Evolutionary conservation across 2,113 vertebrate genomes (phyloP).

Genomic region (Petroica traversi): DNA sequence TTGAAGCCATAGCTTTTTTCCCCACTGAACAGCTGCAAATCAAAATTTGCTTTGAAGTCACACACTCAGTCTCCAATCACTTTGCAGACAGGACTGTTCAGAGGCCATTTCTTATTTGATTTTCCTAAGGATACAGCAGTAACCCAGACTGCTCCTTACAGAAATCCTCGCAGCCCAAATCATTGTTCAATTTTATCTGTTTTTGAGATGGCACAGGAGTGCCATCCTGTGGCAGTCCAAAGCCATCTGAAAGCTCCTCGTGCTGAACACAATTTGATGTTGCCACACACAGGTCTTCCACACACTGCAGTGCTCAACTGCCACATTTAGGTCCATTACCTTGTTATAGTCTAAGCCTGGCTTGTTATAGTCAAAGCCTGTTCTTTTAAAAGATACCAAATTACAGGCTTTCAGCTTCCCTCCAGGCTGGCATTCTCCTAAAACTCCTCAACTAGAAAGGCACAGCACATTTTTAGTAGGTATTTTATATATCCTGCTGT

Average conservation of each 20-base stretch:
- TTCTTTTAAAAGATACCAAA: neutral
- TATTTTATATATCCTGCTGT: neutral
- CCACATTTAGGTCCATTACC: neutral
- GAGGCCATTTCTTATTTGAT: neutral
- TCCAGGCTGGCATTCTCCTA: neutral
- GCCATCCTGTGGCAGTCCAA: conserved; percentile 43
- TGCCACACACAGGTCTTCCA: neutral
- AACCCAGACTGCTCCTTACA: neutral
- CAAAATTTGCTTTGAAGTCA: neutral
- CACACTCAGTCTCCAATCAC: neutral
- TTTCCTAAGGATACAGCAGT: neutral
- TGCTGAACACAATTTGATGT: accelerated
- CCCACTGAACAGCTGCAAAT: neutral
- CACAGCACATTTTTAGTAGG: neutral
- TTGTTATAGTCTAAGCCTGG: neutral
- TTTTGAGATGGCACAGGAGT: neutral
- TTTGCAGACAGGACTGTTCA: neutral
- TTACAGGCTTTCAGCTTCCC: neutral
- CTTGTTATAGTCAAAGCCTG: neutral
- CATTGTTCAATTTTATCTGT: neutral
- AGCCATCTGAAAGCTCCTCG: neutral
- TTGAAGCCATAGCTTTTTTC: neutral
- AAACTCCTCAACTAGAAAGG: neutral
- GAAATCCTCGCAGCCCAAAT: neutral
- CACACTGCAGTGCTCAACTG: neutral